Evolutionary conservation across 2,113 vertebrate species (phyloP).

Genomic region (Struthio camelus): DNA sequence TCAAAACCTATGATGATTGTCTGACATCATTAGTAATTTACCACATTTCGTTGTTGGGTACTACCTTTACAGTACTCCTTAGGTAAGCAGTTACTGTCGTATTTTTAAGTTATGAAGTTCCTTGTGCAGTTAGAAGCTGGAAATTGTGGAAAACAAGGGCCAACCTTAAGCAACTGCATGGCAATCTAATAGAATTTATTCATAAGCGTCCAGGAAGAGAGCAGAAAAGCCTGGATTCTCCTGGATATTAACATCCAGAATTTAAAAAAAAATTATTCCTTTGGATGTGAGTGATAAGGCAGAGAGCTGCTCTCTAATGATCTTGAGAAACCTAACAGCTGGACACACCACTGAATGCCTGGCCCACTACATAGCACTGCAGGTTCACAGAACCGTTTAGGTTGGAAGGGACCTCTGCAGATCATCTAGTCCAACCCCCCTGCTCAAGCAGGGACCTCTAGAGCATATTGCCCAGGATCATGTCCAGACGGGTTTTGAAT

Average conservation of each 20-base stretch:
- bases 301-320: background rate
- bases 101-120: background rate
- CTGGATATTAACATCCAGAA: background rate
- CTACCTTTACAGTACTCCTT: background rate
- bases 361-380: too few relatives aligned
- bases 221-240: background rate
- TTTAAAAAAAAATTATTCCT: background rate
- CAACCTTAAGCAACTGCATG: background rate
- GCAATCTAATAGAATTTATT: background rate
- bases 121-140: background rate
- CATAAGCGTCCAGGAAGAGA: background rate
- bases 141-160: background rate
- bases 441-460: too few relatives aligned
- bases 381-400: too few relatives aligned
- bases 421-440: too few relatives aligned
- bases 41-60: background rate
- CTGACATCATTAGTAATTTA: background rate
- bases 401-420: too few relatives aligned
- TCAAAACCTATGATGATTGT: background rate
- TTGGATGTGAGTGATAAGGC: background rate
- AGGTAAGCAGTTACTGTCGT: background rate
- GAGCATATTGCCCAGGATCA: too few relatives aligned
- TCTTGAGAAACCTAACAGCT: background rate
- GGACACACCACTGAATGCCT: background rate
- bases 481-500: too few relatives aligned